A percentile compares a stretch with the other conserved stretches of the same genome.
Conservation (phyloP, 1,140 invertebrate species). For the Steinernema khuongi region DNA sequence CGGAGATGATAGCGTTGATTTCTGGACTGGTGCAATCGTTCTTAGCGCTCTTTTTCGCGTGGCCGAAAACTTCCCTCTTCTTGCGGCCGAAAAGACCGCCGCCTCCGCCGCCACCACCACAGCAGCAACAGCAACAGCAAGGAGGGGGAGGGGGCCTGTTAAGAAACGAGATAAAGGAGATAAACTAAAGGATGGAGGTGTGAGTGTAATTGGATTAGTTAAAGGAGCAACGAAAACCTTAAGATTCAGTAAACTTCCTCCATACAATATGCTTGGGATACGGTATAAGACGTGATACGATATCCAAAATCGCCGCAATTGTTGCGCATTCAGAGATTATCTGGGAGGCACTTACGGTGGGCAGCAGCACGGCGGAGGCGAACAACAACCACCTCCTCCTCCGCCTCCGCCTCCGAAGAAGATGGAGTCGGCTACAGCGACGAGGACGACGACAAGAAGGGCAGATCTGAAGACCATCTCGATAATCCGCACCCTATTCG, state of each 20-base stretch:
- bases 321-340: no score
- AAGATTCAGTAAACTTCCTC: not conserved
- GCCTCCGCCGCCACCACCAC: not conserved
- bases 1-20: not conserved
- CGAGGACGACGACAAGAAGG: not conserved
- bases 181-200: not conserved
- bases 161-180: not conserved
- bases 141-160: not conserved
- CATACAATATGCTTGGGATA: no score
- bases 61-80: not conserved
- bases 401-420: not conserved
- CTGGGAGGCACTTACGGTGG: not conserved
- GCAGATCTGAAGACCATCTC: not conserved
- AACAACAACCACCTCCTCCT: not conserved
- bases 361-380: not conserved
- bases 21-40: constrained; percentile 9
- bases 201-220: not conserved
- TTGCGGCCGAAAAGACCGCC: not conserved
- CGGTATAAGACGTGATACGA: no score
- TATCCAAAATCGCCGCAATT: no score
- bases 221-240: not conserved
- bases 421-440: not conserved
- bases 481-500: not conserved
- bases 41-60: not conserved
- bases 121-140: not conserved